Conservation (phyloP, 1,140 invertebrate genomes). For the Pollicipes pollicipes region DNA sequence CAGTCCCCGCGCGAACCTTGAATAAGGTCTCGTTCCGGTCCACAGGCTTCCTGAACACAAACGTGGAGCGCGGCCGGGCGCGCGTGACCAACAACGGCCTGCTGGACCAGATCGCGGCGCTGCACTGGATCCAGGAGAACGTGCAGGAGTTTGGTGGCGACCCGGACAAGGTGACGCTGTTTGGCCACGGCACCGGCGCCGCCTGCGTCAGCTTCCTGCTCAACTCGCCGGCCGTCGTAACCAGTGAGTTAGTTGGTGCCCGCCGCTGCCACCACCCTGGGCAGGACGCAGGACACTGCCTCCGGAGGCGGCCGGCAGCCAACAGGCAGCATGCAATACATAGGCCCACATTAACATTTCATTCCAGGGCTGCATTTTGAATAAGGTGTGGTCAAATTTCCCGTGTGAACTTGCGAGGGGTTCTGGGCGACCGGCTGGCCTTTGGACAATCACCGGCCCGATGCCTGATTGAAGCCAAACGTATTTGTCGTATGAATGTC, state of each 20-base stretch:
- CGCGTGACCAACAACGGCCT: conserved; percentile 83
- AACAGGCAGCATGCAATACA: too few species aligned
- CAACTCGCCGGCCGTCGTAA: conserved; percentile 74
- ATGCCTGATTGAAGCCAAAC: too few species aligned
- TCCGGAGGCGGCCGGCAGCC: too few species aligned
- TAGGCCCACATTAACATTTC: too few species aligned
- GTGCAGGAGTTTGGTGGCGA: conserved; percentile 83
- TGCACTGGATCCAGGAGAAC: conserved; percentile 88
- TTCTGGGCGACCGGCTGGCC: neutral
- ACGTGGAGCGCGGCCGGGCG: conserved; percentile 57
- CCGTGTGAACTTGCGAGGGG: too few species aligned
- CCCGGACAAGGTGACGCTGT: conserved; percentile 74
- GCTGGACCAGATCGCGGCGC: conserved; percentile 83
- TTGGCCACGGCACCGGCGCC: conserved; percentile 87
- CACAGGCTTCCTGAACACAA: conserved; percentile 72
- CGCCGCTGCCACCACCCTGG: too few species aligned
- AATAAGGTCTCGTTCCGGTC: too few species aligned
- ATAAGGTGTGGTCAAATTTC: too few species aligned
- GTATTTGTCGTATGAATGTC: too few species aligned
- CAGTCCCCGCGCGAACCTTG: too few species aligned
- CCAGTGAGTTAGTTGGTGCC: conserved; percentile 61
- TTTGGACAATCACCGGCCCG: neutral
- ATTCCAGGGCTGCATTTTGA: too few species aligned
- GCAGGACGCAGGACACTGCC: too few species aligned
- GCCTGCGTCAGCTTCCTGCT: conserved; percentile 87